Percentiles rank a stretch among this genome's conserved stretches.
Conservation (phyloP, 1,140 invertebrate species). For the Palaemon carinicauda region DNA sequence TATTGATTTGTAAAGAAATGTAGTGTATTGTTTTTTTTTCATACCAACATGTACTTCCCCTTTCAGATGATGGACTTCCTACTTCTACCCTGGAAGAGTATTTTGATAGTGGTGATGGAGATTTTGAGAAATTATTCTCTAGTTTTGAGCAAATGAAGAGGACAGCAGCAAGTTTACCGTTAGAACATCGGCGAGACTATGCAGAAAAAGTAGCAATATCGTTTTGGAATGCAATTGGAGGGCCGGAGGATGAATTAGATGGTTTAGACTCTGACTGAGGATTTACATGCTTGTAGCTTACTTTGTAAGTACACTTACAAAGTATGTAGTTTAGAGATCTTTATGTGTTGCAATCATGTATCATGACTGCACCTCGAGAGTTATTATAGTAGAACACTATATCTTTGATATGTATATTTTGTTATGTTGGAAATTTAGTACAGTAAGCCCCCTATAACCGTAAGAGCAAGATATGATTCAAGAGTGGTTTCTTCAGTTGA, state of each 20-base stretch:
- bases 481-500: too few relatives aligned
- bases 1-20: too few relatives aligned
- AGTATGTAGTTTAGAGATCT: neutral
- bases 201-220: constrained; percentile 81
- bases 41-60: neutral
- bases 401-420: too few relatives aligned
- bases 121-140: constrained; percentile 73
- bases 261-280: constrained; percentile 46
- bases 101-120: constrained; percentile 62
- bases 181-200: constrained; percentile 74
- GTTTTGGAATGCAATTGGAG: constrained; percentile 82
- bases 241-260: constrained; percentile 76
- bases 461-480: too few relatives aligned
- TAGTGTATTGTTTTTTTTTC: neutral
- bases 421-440: too few relatives aligned
- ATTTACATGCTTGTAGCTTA: too few relatives aligned
- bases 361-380: neutral
- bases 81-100: constrained; percentile 36
- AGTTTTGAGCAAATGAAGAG: constrained; percentile 75
- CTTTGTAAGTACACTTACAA: too few relatives aligned
- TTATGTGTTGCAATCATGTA: neutral
- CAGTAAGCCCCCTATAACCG: too few relatives aligned
- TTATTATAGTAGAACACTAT: neutral
- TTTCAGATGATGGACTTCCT: neutral
- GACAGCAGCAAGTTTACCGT: constrained; percentile 72